Percentiles rank a stretch among this genome's conserved stretches.
phyloP scores from a whole-genome alignment of 92 coral and sea anemone species.

The Zoanthus sansibaricus region DNA sequence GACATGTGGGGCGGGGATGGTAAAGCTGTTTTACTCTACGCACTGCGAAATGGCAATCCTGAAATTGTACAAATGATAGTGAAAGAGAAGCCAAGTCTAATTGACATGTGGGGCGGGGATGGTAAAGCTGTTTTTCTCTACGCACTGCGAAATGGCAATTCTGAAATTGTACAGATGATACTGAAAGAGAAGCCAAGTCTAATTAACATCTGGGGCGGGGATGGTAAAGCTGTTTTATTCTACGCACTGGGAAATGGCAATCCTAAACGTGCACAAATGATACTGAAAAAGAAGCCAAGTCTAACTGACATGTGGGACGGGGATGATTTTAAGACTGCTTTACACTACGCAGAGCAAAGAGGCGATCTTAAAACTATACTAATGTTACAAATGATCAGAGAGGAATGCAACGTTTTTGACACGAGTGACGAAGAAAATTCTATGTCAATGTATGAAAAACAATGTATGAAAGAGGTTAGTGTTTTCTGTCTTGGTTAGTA shows the following conservation, averaged over 20 bases:
- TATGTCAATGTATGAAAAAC: too few species aligned
- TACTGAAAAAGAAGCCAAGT: background rate
- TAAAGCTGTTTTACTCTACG: background rate
- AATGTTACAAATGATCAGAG: too few species aligned
- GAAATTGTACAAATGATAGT: background rate
- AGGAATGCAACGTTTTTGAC: too few species aligned
- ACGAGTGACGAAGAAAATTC: too few species aligned
- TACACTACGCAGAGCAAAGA: too few species aligned
- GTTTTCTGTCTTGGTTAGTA: too few species aligned
- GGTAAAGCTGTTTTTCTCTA: too few species aligned
- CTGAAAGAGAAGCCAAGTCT: background rate
- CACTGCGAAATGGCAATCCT: background rate
- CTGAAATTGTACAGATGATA: too few species aligned
- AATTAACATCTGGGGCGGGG: background rate
- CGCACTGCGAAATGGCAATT: too few species aligned
- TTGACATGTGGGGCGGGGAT: too few species aligned
- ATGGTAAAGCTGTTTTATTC: background rate
- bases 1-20: background rate
- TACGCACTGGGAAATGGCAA: background rate
- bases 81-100: background rate
- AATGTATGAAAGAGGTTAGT: too few species aligned
- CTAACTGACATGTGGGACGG: background rate
- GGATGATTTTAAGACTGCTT: background rate
- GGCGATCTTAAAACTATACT: too few species aligned
- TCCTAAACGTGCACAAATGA: background rate